These are phyloP conservation scores for Lutraria rhynchaena DNA, from an alignment of 1,140 invertebrate species.

Conservation along the genomic window DNA sequence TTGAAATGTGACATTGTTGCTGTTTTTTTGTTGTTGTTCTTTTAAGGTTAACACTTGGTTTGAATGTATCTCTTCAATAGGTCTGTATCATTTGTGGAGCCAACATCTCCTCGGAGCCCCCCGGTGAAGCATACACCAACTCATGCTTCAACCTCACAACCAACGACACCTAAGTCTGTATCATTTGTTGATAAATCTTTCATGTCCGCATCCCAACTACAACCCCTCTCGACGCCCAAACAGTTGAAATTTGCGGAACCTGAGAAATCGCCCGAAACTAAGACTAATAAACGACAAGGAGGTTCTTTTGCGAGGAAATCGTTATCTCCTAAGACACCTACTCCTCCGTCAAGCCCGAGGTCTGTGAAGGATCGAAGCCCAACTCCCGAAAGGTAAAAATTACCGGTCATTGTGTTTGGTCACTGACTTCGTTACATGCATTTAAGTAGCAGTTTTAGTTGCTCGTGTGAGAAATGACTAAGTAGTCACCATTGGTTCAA, in stretches of 20 bases:
- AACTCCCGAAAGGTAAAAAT: conserved; percentile 54
- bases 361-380: conserved; percentile 51
- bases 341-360: conserved; percentile 4
- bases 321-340: neutral
- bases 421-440: no score
- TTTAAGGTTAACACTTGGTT: no score
- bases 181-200: conserved; percentile 25
- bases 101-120: neutral
- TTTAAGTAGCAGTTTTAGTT: no score
- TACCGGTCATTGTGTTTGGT: no score
- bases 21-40: no score
- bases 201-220: conserved; percentile 28
- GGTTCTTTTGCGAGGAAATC: neutral
- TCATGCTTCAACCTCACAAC: neutral
- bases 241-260: neutral
- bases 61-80: no score
- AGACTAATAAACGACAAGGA: no score
- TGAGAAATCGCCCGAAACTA: neutral
- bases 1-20: no score
- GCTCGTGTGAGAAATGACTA: no score
- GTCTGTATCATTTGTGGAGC: conserved; percentile 51
- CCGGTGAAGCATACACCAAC: neutral
- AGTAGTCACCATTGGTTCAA: no score
- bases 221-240: conserved; percentile 44
- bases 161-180: conserved; percentile 46